Evolutionary conservation across 2,888 invertebrate genomes (phyloP).

Genomic region (Lithophane leautieri): DNA sequence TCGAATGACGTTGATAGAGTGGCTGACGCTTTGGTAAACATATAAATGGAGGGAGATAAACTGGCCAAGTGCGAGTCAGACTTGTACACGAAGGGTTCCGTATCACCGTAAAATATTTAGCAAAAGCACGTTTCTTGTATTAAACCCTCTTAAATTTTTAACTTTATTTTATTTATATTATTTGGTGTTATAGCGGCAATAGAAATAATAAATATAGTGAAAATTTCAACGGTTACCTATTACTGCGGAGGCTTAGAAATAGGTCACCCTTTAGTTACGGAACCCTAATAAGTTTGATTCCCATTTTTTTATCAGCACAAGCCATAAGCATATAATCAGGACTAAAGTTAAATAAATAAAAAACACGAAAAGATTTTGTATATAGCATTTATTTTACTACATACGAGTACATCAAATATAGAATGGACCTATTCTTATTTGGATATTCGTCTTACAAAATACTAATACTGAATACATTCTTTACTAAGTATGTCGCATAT

Average conservation of each 20-base stretch:
- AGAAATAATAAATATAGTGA: background rate
- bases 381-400: conserved; percentile 65
- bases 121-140: no score
- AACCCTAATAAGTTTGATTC: background rate
- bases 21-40: no score
- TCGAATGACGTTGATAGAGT: no score
- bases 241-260: background rate
- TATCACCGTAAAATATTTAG: no score
- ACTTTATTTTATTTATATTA: no score
- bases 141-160: no score
- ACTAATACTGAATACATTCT: conserved; percentile 73
- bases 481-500: conserved; percentile 48
- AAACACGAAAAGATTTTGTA: conserved; percentile 5
- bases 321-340: background rate
- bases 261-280: background rate
- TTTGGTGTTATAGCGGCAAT: background rate
- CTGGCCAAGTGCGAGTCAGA: no score
- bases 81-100: no score
- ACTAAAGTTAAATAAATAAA: background rate
- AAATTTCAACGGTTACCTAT: background rate
- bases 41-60: no score
- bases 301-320: background rate
- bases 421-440: conserved; percentile 41
- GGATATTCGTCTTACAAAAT: conserved; percentile 69
- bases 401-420: conserved; percentile 70